Percentiles rank a stretch among this genome's conserved stretches.
Conservation (phyloP, 2,797 vertebrate species). For the Sebastes steindachneri region DNA sequence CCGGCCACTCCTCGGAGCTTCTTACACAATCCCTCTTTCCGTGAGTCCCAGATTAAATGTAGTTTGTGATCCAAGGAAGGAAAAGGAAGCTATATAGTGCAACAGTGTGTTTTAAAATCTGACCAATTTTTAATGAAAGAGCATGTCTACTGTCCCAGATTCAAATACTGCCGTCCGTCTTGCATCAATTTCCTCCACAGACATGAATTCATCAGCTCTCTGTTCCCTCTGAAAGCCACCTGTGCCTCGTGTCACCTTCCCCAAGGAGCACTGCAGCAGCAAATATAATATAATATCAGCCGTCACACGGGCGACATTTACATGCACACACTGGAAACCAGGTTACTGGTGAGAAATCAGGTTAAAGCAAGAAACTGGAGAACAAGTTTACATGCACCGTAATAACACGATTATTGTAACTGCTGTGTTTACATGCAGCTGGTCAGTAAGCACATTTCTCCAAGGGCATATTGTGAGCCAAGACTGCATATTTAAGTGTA, state of each 20-base stretch:
- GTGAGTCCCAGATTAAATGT: conserved; percentile 17
- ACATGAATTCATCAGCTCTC: conserved; percentile 35
- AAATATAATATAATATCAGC: conserved; percentile 48
- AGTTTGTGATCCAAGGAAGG: not conserved
- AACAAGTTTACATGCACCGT: not conserved
- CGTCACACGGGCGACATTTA: conserved; percentile 3
- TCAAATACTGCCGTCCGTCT: conserved; percentile 23
- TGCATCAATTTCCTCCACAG: conserved; percentile 18
- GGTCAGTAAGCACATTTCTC: conserved; percentile 5
- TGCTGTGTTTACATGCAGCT: conserved; percentile 7
- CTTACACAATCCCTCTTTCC: conserved; percentile 59
- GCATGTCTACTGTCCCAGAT: not conserved
- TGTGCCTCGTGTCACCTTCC: conserved; percentile 37
- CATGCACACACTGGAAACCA: conserved; percentile 20
- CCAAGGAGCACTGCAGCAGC: not conserved
- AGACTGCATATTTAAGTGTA: conserved; percentile 4
- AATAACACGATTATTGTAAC: not conserved
- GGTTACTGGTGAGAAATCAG: conserved; percentile 18
- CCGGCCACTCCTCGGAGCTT: conserved; percentile 61
- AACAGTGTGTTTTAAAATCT: not conserved
- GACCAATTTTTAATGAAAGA: not conserved
- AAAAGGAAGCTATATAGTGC: not conserved
- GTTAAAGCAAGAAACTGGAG: conserved; percentile 24
- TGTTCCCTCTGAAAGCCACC: conserved; percentile 49
- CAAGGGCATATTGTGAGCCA: not conserved